phyloP scores from a whole-genome alignment of 2,797 vertebrate species.

The Hippoglossus hippoglossus region DNA sequence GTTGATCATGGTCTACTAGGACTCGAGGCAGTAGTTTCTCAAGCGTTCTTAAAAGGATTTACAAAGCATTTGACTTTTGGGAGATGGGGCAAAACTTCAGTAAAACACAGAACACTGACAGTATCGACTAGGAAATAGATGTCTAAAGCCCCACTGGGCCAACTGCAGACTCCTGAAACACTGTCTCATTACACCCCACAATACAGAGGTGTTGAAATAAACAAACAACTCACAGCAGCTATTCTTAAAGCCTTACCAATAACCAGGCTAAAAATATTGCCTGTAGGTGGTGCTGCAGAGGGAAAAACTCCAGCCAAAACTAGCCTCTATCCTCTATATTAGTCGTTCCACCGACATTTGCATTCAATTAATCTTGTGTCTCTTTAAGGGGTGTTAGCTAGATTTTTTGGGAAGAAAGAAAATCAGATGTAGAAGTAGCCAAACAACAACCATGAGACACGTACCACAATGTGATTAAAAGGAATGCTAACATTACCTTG shows the following conservation, averaged over 20 bases:
- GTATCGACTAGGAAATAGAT: not conserved
- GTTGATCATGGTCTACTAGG: constrained; percentile 19
- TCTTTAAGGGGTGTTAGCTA: not conserved
- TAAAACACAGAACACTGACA: constrained; percentile 1
- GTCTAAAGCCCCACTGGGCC: not conserved
- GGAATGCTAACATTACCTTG: not conserved
- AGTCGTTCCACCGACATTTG: not conserved
- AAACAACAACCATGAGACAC: not conserved
- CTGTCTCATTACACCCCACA: constrained; percentile 15
- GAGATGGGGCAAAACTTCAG: not conserved
- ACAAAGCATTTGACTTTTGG: constrained; percentile 15
- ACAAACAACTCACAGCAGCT: not conserved
- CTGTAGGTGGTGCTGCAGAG: not conserved
- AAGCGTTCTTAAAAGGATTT: constrained; percentile 12
- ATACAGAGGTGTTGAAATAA: too few relatives aligned
- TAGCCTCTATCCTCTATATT: too few relatives aligned
- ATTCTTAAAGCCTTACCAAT: not conserved
- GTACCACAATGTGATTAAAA: not conserved
- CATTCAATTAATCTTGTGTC: not conserved
- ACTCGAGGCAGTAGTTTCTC: constrained; percentile 8
- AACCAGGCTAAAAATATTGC: not conserved
- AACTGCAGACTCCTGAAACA: not conserved
- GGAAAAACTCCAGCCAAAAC: not conserved
- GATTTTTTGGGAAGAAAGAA: not conserved
- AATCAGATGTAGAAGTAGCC: not conserved